These are phyloP conservation scores for Listrodromus nycthemerus DNA, from an alignment of 2,888 invertebrate species.

Conservation along the genomic window DNA sequence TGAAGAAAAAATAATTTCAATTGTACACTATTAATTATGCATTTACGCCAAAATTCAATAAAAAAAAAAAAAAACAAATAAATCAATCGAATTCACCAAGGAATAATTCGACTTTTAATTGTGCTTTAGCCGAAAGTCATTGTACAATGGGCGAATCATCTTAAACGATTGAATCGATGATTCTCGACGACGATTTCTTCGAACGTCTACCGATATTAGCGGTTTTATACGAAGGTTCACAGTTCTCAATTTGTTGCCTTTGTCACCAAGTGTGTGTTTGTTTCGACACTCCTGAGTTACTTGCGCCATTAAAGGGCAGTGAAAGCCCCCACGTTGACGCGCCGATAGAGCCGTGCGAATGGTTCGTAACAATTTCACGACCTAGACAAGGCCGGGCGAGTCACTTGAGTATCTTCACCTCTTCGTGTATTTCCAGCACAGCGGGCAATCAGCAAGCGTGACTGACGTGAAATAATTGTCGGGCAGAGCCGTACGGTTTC, in stretches of 20 bases:
- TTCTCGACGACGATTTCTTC: neutral
- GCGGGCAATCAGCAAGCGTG: slow-evolving; percentile 10
- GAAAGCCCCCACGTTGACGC: slow-evolving; percentile 9
- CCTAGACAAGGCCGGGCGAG: slow-evolving; percentile 51
- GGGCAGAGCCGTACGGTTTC: neutral
- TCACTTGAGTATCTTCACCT: slow-evolving; percentile 35
- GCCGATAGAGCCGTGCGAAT: neutral
- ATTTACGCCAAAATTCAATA: neutral
- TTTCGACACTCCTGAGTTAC: neutral
- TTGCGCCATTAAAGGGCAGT: slow-evolving; percentile 24
- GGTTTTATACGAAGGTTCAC: neutral
- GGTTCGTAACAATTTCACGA: slow-evolving; percentile 44
- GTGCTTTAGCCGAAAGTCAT: neutral
- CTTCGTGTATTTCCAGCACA: slow-evolving; percentile 11
- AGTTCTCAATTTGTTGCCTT: neutral
- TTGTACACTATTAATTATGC: neutral
- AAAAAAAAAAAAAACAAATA: no score
- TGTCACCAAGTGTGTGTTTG: neutral
- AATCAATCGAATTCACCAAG: neutral
- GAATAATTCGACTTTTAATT: neutral
- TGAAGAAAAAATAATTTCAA: no score
- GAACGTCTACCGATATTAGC: neutral
- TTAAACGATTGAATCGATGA: neutral
- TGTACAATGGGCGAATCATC: neutral
- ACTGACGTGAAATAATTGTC: slow-evolving; percentile 18